Conservation (phyloP, 2,113 vertebrate genomes). For the Sarotherodon lohbergeri region DNA sequence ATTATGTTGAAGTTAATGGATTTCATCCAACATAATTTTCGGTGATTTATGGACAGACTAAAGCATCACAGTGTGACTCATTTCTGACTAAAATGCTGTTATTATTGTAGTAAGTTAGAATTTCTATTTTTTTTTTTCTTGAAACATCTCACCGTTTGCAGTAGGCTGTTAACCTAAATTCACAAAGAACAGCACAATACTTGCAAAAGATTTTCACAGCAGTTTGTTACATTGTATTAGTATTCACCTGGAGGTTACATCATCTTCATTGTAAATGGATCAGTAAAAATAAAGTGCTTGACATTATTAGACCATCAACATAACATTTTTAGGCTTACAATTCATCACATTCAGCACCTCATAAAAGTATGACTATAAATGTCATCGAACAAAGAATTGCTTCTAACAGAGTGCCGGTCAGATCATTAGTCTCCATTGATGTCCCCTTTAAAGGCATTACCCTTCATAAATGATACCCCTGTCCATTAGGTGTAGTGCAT, state of each 20-base stretch:
- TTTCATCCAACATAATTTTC: neutral
- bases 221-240: neutral
- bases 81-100: neutral
- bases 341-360: slow-evolving; percentile 6
- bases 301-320: neutral
- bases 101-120: neutral
- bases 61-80: neutral
- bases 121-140: neutral
- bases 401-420: neutral
- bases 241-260: neutral
- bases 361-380: slow-evolving; percentile 9
- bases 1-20: neutral
- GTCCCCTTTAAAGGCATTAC: slow-evolving; percentile 46
- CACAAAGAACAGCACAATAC: neutral
- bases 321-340: slow-evolving; percentile 3
- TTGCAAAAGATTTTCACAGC: neutral
- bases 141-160: neutral
- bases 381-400: slow-evolving; percentile 18
- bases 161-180: neutral
- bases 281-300: neutral
- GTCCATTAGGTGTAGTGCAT: slow-evolving; percentile 43
- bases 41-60: neutral
- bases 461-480: slow-evolving; percentile 46
- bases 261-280: neutral
- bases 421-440: slow-evolving; percentile 31